A percentile compares a stretch with the other conserved stretches of the same genome.
Evolutionary conservation across 2,113 vertebrate species (phyloP).

Genomic region (Psilopsiagon aymara): DNA sequence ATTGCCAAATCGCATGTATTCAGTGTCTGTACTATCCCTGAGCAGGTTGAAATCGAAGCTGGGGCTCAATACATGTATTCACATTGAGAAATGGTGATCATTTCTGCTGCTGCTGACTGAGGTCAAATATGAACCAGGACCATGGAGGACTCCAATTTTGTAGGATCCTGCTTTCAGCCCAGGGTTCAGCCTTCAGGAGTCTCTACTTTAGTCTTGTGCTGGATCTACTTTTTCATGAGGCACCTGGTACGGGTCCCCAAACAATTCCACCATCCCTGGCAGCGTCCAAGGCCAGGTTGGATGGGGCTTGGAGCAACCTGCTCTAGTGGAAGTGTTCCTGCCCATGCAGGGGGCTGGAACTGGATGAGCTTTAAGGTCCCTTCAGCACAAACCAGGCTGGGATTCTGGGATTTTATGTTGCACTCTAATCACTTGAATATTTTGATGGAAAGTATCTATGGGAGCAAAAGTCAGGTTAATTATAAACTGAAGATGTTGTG

Average conservation of each 20-base stretch:
- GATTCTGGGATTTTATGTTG: background rate
- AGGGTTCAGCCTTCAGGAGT: constrained; percentile 15
- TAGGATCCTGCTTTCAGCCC: background rate
- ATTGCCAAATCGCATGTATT: background rate
- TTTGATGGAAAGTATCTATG: constrained; percentile 28
- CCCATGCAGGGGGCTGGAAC: background rate
- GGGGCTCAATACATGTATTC: background rate
- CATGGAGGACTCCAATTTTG: background rate
- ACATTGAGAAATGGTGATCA: background rate
- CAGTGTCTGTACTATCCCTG: background rate
- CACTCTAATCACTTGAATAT: constrained; percentile 54
- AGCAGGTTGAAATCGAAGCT: background rate
- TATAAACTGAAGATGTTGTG: constrained; percentile 38
- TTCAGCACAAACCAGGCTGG: background rate
- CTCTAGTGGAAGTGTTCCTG: background rate
- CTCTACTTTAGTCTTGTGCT: constrained; percentile 25
- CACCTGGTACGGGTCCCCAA: constrained; percentile 36
- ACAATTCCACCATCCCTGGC: constrained; percentile 10
- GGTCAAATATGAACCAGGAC: background rate
- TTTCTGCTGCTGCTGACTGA: constrained; percentile 22
- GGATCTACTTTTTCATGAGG: constrained; percentile 58
- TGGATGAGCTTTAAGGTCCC: background rate
- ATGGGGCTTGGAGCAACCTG: background rate
- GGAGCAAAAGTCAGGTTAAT: constrained; percentile 47
- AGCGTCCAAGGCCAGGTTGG: background rate